phyloP scores from a whole-genome alignment of 1,140 invertebrate species.

The Neoseiulus cucumeris region DNA sequence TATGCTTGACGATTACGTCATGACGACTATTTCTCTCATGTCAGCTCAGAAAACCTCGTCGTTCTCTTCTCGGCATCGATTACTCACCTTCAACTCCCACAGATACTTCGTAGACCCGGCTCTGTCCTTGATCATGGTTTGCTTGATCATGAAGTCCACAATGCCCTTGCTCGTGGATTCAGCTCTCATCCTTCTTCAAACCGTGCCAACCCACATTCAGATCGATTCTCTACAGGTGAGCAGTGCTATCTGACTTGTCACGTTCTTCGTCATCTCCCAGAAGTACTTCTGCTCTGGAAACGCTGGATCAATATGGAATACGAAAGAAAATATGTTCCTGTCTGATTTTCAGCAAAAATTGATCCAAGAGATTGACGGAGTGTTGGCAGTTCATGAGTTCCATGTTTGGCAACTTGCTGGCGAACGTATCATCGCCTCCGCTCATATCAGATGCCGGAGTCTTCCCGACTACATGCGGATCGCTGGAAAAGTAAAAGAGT shows the following conservation, averaged over 20 bases:
- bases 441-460: constrained; percentile 34
- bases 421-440: constrained; percentile 35
- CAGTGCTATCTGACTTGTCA: too few relatives aligned
- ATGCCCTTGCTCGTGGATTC: constrained; percentile 35
- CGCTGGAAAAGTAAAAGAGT: constrained; percentile 67
- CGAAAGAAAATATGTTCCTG: too few relatives aligned
- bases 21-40: too few relatives aligned
- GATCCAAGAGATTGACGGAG: constrained; percentile 31
- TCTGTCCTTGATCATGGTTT: constrained; percentile 31
- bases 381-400: constrained; percentile 37
- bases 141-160: constrained; percentile 33
- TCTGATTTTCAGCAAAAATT: neutral
- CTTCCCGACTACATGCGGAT: constrained; percentile 33
- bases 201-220: constrained; percentile 35
- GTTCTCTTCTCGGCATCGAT: too few relatives aligned
- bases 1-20: too few relatives aligned
- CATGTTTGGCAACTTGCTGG: constrained; percentile 38
- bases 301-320: too few relatives aligned
- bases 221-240: constrained; percentile 29
- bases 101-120: constrained; percentile 12
- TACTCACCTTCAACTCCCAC: neutral
- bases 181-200: constrained; percentile 36
- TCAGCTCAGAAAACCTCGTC: too few relatives aligned
- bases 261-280: too few relatives aligned
- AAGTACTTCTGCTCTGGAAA: too few relatives aligned